Evolutionary conservation across 1,140 invertebrate species (phyloP), one percentile per base, ranked within the genome.

Genomic region (Hyles vespertilio): DNA sequence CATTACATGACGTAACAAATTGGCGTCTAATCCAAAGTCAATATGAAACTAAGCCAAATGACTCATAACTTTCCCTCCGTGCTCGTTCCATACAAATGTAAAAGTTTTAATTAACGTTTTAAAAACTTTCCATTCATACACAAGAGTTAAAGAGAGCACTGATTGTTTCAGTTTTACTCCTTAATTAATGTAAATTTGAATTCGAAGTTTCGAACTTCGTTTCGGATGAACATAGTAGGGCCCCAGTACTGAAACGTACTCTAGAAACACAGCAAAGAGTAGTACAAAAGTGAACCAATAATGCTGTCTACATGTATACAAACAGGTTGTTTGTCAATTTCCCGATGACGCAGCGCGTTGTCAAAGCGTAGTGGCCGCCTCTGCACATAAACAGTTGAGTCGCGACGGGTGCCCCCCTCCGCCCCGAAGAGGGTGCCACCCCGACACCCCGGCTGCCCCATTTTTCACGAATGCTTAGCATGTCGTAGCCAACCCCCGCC

Each of bases 271-370:
- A 5, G 36, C 36, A 40, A 40, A 40, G 8, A 40, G 8, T 40
- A 5, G 5, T 5, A 5, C 5, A 5, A 40, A 40, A 40, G 36
- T 40, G 36, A 40, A 40, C 36, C 36, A 40, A 40, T 40, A 56
- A 56, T 40, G 47, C 62, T 61, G 48, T 6, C 55, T 53, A 58
- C 40, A 58, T 49, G 47, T 60, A 64, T 54, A 65, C 70, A 72
- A 73, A 72, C 62, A 67, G 52, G 67, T 70, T 79, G 74, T 77
- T 81, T 83, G 73, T 81, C 77, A 79, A 79, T 81, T 77, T 82
- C 58, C 63, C 65, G 72, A 81, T 81, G 78, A 81, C 78, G 70
- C 74, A 79, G 78, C 74, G 46, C 59, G 64, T 56, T 81, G 74
- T 79, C 72, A 74, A 68, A 80, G 71, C 36, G 36, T 71, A 78